Percentiles rank a stretch among this genome's conserved stretches.
These are phyloP conservation scores for Cyphomyrmex costatus DNA, from an alignment of 1,140 invertebrate species.

Conservation along the genomic window DNA sequence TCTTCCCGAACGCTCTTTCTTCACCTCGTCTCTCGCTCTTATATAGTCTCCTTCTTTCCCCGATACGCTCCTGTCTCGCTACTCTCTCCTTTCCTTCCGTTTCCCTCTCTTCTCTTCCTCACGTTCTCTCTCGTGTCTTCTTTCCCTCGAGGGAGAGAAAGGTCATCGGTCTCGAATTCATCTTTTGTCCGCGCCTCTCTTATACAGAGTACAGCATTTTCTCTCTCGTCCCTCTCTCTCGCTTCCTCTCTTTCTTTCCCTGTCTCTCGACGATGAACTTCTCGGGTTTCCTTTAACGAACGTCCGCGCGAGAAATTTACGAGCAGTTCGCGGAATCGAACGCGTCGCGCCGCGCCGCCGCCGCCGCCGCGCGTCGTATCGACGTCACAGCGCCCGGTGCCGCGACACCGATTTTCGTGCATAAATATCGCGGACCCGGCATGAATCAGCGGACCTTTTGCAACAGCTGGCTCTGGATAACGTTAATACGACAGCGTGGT, in stretches of 20 bases:
- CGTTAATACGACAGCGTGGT: background rate
- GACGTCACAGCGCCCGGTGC: conserved; percentile 36
- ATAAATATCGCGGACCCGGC: conserved; percentile 14
- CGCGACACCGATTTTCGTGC: conserved; percentile 20
- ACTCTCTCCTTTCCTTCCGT: background rate
- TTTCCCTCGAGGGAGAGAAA: conserved; percentile 64
- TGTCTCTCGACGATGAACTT: conserved; percentile 33
- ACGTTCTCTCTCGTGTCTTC: conserved; percentile 26
- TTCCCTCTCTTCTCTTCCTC: background rate
- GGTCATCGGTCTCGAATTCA: conserved; percentile 78
- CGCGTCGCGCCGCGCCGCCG: conserved; percentile 23
- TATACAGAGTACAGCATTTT: conserved; percentile 49
- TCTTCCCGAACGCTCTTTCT: conserved; percentile 68
- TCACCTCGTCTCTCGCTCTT: conserved; percentile 56
- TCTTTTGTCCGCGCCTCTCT: conserved; percentile 75
- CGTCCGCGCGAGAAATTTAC: conserved; percentile 52
- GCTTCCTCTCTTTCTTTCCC: background rate
- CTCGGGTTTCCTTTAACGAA: conserved; percentile 49
- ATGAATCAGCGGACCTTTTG: background rate
- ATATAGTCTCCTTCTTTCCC: conserved; percentile 38
- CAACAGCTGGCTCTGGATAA: background rate
- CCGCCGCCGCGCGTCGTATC: conserved; percentile 30
- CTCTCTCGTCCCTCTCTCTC: background rate
- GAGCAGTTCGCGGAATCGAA: conserved; percentile 37
- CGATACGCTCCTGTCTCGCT: background rate